phyloP scores from a whole-genome alignment of 2,113 vertebrate species.

The Hippolais icterina region DNA sequence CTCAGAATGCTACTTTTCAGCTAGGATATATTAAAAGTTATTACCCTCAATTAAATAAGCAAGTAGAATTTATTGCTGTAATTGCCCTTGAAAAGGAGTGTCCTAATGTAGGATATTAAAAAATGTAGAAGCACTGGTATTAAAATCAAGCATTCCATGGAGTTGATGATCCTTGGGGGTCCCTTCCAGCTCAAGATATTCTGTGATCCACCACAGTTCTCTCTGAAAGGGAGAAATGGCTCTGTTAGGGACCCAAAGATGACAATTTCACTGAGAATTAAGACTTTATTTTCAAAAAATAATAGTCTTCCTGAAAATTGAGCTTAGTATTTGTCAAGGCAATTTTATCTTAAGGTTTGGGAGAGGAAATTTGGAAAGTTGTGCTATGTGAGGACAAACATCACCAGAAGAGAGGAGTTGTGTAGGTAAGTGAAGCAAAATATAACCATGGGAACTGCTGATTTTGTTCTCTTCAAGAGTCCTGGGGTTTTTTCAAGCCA shows the following conservation, averaged over 20 bases:
- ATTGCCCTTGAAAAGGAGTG: not conserved
- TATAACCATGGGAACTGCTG: not conserved
- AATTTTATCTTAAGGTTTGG: not conserved
- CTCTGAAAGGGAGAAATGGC: not conserved
- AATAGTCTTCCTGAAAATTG: not conserved
- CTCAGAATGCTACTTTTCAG: not conserved
- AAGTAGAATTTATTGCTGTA: not conserved
- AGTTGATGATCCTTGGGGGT: not conserved
- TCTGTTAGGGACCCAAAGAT: not conserved
- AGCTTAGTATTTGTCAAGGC: not conserved
- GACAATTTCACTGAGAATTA: not conserved
- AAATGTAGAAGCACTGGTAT: not conserved
- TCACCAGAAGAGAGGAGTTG: not conserved
- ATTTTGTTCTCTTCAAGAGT: not conserved
- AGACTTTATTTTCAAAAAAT: not conserved
- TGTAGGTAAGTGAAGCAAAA: not conserved
- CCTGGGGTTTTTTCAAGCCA: not conserved
- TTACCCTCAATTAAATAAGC: not conserved
- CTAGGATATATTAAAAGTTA: not conserved
- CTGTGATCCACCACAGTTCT: not conserved
- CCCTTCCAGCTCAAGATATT: not conserved
- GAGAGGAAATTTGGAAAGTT: not conserved
- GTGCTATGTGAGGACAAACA: not conserved
- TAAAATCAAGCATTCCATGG: not conserved
- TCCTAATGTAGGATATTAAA: not conserved